These are phyloP conservation scores for Anoura caudifer DNA, from an alignment of 2,113 vertebrate species.

Conservation along the genomic window DNA sequence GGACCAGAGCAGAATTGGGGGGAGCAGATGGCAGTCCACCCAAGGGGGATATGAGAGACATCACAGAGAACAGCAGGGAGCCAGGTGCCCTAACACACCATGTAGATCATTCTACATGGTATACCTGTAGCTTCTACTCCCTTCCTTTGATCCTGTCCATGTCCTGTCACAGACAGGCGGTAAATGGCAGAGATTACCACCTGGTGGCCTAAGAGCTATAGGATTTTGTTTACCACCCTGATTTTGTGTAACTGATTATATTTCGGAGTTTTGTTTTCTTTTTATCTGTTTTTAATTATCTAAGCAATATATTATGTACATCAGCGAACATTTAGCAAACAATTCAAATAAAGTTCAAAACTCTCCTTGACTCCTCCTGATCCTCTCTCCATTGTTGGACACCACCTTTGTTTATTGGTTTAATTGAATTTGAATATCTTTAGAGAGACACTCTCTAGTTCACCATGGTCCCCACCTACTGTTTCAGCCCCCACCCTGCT, in stretches of 20 bases:
- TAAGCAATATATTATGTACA: background rate
- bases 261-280: background rate
- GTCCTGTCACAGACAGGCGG: background rate
- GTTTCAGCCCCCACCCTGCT: background rate
- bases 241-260: background rate
- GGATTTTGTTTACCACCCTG: background rate
- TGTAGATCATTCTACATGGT: background rate
- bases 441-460: background rate
- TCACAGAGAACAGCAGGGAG: accelerated
- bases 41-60: accelerated
- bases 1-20: background rate
- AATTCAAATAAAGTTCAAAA: background rate
- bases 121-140: background rate
- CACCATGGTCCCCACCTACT: background rate
- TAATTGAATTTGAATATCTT: background rate
- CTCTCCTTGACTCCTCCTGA: background rate
- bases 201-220: background rate
- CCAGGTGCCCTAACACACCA: accelerated
- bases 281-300: background rate
- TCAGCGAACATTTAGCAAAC: background rate
- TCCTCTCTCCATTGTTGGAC: background rate
- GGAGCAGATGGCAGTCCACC: background rate
- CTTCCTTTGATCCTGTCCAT: background rate
- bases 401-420: background rate
- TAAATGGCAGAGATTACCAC: background rate